A percentile compares a stretch with the other conserved stretches of the same genome.
These are phyloP conservation scores for Gavialis gangeticus DNA, from an alignment of 2,113 vertebrate species.

Conservation along the genomic window DNA sequence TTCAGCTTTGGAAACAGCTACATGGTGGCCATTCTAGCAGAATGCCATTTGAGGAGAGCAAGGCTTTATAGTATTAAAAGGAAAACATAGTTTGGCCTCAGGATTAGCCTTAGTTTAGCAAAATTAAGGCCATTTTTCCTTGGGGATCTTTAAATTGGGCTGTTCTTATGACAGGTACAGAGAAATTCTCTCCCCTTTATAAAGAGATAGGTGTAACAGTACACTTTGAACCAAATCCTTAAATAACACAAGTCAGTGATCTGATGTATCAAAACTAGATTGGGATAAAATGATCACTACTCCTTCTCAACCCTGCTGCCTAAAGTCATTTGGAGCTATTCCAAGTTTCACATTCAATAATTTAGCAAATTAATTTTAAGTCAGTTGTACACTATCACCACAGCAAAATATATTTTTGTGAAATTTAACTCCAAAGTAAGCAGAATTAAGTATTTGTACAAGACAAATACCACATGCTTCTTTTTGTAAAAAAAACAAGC, in stretches of 20 bases:
- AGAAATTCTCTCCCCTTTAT: not conserved
- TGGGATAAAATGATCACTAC: constrained; percentile 58
- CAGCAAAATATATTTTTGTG: constrained; percentile 29
- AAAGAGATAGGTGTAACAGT: constrained; percentile 2
- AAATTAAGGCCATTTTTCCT: not conserved
- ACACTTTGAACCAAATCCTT: not conserved
- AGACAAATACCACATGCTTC: not conserved
- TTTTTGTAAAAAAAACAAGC: constrained; percentile 11
- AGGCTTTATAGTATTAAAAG: not conserved
- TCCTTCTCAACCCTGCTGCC: constrained; percentile 51
- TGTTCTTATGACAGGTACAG: not conserved
- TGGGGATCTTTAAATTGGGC: not conserved
- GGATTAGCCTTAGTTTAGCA: fast-evolving
- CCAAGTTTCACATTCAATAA: constrained; percentile 56
- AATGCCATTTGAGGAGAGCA: not conserved
- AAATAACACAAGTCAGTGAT: constrained; percentile 59
- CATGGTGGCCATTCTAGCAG: not conserved
- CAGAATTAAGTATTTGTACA: constrained; percentile 34
- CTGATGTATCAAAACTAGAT: constrained; percentile 59
- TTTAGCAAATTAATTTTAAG: constrained; percentile 56
- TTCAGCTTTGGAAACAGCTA: not conserved
- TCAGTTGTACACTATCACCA: constrained; percentile 55
- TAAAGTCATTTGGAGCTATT: constrained; percentile 55
- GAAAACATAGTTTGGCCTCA: not conserved
- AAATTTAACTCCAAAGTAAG: constrained; percentile 45